Conservation (phyloP, 1,140 invertebrate genomes). For the Triops cancriformis region DNA sequence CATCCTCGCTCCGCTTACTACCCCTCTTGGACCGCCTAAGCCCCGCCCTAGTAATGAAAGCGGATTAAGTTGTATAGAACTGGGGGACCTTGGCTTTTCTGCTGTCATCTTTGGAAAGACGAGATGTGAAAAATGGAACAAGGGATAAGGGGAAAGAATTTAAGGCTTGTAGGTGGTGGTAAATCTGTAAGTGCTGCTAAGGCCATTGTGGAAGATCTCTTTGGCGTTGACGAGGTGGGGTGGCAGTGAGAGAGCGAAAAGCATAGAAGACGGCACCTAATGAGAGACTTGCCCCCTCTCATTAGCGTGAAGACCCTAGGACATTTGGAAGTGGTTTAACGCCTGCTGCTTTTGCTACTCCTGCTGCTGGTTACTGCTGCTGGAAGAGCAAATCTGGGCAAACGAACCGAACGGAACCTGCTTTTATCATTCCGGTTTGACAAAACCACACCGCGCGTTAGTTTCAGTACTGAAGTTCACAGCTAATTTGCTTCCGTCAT, state of each 20-base stretch:
- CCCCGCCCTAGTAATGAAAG: neutral
- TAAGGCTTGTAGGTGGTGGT: neutral
- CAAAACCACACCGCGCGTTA: neutral
- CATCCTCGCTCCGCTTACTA: neutral
- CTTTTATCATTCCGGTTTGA: neutral
- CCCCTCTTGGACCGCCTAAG: neutral
- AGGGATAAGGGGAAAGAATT: neutral
- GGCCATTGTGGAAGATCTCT: neutral
- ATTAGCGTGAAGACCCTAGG: neutral
- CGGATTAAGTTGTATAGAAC: conserved; percentile 1
- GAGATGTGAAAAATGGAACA: neutral
- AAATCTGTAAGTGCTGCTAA: conserved; percentile 14
- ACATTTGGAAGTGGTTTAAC: conserved; percentile 10
- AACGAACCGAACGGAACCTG: neutral
- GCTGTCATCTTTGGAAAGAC: neutral
- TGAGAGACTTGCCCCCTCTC: conserved; percentile 12
- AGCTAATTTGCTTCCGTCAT: neutral
- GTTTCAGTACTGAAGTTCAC: neutral
- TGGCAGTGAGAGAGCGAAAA: neutral
- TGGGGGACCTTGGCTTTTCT: neutral
- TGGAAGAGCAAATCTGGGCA: neutral
- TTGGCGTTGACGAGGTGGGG: neutral
- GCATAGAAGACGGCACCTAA: neutral
- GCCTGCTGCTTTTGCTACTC: neutral
- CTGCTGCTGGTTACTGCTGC: too few species aligned